These are phyloP conservation scores for Paracyclopina nana DNA, from an alignment of 1,140 invertebrate species.

Conservation along the genomic window DNA sequence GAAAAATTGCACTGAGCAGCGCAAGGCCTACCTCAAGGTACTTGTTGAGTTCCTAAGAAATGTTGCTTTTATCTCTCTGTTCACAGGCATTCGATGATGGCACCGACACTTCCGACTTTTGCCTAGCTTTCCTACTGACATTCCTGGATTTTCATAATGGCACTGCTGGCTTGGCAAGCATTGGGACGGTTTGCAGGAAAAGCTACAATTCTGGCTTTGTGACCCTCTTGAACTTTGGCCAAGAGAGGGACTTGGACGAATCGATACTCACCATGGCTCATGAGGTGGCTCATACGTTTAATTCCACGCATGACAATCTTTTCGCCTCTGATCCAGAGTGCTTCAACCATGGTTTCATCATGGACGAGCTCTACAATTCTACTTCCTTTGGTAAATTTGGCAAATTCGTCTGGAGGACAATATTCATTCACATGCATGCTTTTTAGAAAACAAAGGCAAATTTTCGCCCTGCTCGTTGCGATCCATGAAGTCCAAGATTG, in stretches of 20 bases:
- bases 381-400: no score
- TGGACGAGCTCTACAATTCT: conserved; percentile 6
- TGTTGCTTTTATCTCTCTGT: no score
- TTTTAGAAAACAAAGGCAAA: not conserved
- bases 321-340: not conserved
- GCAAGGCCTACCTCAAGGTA: not conserved
- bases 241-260: conserved; percentile 4
- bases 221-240: conserved; percentile 5
- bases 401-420: not conserved
- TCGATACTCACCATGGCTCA: conserved; percentile 4
- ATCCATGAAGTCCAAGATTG: not conserved
- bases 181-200: conserved; percentile 2
- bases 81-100: not conserved
- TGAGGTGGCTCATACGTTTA: conserved; percentile 8
- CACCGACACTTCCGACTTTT: conserved; percentile 1
- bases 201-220: conserved; percentile 3
- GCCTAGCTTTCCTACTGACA: conserved; percentile 8
- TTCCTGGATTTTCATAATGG: conserved; percentile 4
- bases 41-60: not conserved
- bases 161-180: conserved; percentile 1
- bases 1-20: not conserved
- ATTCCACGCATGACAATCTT: conserved; percentile 4
- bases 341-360: conserved; percentile 4
- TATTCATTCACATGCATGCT: not conserved
- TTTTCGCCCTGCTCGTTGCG: not conserved